Evolutionary conservation across 1,140 invertebrate genomes (phyloP), one percentile per base, ranked within the genome.

Genomic region (Muscidifurax raptorellus): DNA sequence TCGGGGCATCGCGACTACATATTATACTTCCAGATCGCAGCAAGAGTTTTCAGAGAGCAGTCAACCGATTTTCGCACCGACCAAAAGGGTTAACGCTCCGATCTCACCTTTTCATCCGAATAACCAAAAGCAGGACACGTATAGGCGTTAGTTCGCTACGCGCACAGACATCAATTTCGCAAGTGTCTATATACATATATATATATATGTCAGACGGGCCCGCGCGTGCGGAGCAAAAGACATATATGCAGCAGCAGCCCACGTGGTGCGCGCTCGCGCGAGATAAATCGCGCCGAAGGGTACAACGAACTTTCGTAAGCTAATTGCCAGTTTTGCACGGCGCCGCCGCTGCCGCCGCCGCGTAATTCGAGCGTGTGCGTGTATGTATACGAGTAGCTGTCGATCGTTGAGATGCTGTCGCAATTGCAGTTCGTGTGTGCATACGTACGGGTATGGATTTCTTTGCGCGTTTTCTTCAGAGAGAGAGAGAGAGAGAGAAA

Each of bases 291-390:
- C 30, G 69, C 52, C 22, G 25, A 83, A 66, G 86, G 74, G 77
- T 77, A 77, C 83, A 52, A 69, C 36, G 74, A 78, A 71, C 52
- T 85, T 86, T 82, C 85, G 80, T 64, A 85, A 88, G 59, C 74
- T 85, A 83, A 86, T 72, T 85, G 66, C 80, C 18, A 30, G 28
- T 75, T 32, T 59, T 59, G 64, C 83, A 67, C 80, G 82, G 76
- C 85, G 40, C 69, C 22, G 52, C 30, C 66, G 66, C 66, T 32
- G 22, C 30, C 66, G 66, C 66, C 5, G 22, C 18, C 71, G 32
- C 30, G 71, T 74, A 74, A 74, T 28, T 74, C 32, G 30, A 74
- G 71, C 52, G 18, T 59, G 52, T 18, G 44, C 15, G 44, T 18
- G 4, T 7, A 7, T 4, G 18, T 22, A 18, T 22, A 59, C 52